Conservation (phyloP, 2,113 vertebrate species). For the Toxostoma redivivum region DNA sequence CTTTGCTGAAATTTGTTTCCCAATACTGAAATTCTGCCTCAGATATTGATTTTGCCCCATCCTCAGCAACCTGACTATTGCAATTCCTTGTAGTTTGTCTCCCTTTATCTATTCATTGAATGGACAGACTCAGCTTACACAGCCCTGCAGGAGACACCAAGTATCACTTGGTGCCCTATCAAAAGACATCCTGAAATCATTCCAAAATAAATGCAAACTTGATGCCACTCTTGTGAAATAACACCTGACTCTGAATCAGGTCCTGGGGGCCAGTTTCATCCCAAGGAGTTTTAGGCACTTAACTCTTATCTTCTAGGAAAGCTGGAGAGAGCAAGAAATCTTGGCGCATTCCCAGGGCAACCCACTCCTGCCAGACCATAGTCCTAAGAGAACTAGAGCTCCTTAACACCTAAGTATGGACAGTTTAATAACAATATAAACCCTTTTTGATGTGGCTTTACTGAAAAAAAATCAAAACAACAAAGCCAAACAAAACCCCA, state of each 20-base stretch:
- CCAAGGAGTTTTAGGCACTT: background rate
- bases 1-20: constrained; percentile 22
- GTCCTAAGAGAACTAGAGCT: background rate
- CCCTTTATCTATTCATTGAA: constrained; percentile 36
- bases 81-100: constrained; percentile 9
- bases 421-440: background rate
- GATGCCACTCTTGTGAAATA: background rate
- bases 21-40: constrained; percentile 34
- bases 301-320: background rate
- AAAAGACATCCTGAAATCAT: background rate
- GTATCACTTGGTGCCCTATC: background rate
- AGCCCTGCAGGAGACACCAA: background rate
- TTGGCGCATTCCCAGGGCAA: background rate
- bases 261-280: background rate
- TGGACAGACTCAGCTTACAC: background rate
- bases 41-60: constrained; percentile 11
- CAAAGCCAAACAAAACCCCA: background rate
- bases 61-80: constrained; percentile 31
- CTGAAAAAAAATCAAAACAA: background rate
- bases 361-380: background rate
- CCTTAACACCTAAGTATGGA: background rate
- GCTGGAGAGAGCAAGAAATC: background rate
- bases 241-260: background rate
- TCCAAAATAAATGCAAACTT: background rate
- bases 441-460: background rate